phyloP scores from a whole-genome alignment of 1,140 invertebrate genomes.

The Drosophila kurseongensis region DNA sequence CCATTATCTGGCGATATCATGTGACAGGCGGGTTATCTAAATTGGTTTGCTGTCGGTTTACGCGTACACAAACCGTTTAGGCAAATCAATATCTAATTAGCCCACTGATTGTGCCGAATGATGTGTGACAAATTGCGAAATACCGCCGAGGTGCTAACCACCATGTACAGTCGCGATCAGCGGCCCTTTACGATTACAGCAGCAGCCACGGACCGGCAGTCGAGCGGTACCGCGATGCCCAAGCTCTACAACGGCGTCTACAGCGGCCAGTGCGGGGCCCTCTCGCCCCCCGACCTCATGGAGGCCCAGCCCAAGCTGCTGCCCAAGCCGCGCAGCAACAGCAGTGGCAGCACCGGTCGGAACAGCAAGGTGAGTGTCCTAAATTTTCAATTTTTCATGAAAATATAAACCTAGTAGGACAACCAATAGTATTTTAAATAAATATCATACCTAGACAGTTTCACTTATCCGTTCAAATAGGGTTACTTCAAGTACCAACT shows the following conservation, averaged over 20 bases:
- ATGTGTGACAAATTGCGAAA: conserved; percentile 56
- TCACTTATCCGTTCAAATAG: too few species aligned
- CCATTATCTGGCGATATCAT: conserved; percentile 27
- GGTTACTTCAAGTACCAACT: too few species aligned
- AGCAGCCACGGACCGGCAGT: conserved; percentile 32
- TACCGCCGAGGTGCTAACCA: conserved; percentile 5
- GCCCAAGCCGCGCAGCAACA: conserved; percentile 55
- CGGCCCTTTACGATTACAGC: conserved; percentile 68
- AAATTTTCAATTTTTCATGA: background rate
- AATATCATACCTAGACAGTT: too few species aligned
- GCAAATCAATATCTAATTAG: conserved; percentile 78
- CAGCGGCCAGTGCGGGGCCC: conserved; percentile 53
- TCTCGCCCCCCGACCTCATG: conserved; percentile 63
- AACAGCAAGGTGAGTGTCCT: conserved; percentile 61
- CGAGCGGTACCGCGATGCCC: conserved; percentile 55
- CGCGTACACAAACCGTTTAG: conserved; percentile 45
- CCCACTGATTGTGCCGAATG: conserved; percentile 49
- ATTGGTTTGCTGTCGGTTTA: conserved; percentile 45
- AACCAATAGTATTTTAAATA: too few species aligned
- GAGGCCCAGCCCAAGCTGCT: conserved; percentile 72
- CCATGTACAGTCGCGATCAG: conserved; percentile 54
- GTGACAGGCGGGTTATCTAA: conserved; percentile 59
- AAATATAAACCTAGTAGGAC: too few species aligned
- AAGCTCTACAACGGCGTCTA: conserved; percentile 74
- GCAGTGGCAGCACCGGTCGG: conserved; percentile 44